Base-by-base conservation (phyloP, 1,140 invertebrate species). In the Papilio helenus region DNA sequence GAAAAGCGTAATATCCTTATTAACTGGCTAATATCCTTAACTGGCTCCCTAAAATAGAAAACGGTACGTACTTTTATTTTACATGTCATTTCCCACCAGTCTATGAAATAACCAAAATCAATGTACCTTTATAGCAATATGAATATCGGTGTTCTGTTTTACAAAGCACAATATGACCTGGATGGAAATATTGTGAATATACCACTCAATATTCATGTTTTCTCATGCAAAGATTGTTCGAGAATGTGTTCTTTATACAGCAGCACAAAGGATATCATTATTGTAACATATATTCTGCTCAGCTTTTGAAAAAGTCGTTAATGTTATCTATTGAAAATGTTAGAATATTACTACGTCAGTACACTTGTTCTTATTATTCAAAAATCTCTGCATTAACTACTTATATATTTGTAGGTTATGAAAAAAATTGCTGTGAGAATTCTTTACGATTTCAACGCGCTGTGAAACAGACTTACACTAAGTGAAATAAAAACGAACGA, bases 401-500 rank as follows among this genome's bases (percentile, higher is more conserved):
- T n/a, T 9, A 65, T 65, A 29, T 29, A 14, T 68, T 29, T 68
- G 4, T 29, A 29, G 61, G 26, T 68, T 29, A 29, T 14, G 29
- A 68, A 68, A 14, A n/a, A 68, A 68, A 68, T 29, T 29, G 12
- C 61, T 55, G 8, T 55, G 18, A 55, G 26, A 26, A 14, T 34
- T 68, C 26, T 14, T 68, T 68, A 68, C 26, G 14, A 14, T 68
- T 68, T 29, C 16, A 68, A 68, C 61, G 26, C 26, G 23, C 61
- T 16, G 14, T 68, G 26, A 3, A 29, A 29, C 12, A 26, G 61
- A 68, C 61, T 68, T 68, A 68, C 14, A 8, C 61, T 29, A 4
- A 29, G 26, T 68, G 61, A 68, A 26, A 61, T 61, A 68, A 29
- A 68, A 68, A 29, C 61, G 61, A 68, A 68, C 61, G 61, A 68